Evolutionary conservation across 2,113 vertebrate species (phyloP).

Genomic region (Sakesphorus luctuosus): DNA sequence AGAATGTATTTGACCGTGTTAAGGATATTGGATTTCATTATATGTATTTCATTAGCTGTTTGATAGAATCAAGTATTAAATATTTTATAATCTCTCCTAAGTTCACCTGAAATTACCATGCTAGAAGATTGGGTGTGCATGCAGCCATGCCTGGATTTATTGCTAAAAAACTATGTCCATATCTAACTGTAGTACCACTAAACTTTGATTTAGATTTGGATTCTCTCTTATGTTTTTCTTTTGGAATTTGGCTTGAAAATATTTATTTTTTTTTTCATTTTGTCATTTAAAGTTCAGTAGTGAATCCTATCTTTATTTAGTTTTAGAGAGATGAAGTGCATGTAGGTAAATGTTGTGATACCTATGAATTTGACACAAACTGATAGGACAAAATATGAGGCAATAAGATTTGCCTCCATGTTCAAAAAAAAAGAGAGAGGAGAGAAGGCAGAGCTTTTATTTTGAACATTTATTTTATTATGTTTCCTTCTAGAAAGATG

Average conservation of each 20-base stretch:
- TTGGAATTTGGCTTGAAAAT: not conserved
- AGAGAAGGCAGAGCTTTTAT: not conserved
- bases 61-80: not conserved
- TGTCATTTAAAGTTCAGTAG: not conserved
- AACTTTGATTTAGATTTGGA: constrained; percentile 79
- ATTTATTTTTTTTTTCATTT: not conserved
- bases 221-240: not conserved
- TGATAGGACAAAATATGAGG: not conserved
- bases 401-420: not conserved
- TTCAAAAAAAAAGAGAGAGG: not conserved
- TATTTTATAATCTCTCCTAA: constrained; percentile 64
- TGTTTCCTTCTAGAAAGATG: not conserved
- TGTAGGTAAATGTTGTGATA: not conserved
- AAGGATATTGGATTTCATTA: not conserved
- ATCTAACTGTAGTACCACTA: constrained; percentile 84
- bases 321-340: not conserved
- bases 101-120: constrained; percentile 95
- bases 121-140: constrained; percentile 92
- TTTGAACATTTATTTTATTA: not conserved
- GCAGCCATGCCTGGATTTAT: constrained; percentile 97
- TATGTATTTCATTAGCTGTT: not conserved
- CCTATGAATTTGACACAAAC: not conserved
- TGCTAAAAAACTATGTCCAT: constrained; percentile 91
- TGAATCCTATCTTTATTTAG: not conserved
- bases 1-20: not conserved